Base-by-base conservation (phyloP, 2,797 vertebrate species). In the Delichon dasypus region DNA sequence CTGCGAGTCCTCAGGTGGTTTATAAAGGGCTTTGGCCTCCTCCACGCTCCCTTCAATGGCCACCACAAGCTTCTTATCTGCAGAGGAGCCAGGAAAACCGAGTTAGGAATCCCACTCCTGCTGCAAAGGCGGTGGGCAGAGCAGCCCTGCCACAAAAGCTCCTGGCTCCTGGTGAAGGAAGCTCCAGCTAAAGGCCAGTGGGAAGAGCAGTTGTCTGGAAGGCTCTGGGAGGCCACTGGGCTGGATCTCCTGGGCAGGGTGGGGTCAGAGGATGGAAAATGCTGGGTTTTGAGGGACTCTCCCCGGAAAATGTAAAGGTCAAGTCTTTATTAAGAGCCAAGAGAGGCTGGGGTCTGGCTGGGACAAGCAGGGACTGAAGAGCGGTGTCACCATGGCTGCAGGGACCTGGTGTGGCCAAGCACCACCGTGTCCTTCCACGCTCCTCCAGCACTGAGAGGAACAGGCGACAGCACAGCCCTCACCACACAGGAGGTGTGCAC, bases 11-110 rank as follows among this genome's bases (percentile, higher is more conserved):
- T 99, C 99, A 3, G 99, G 98, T 1, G 99, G 99, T 93, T 99
- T 99, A 92, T 99, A 99, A 57, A 99, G 97, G 36, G 99, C 99
- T 94, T 99, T 99, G 97, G 99, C 99, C 96, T 99, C 99, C 26
- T 99, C 99, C 66, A 99, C 99, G 5, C 99, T 99, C 22, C 99
- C 99, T 85, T 98, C 99, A 13, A 99, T 99, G 2, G 98, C 98
- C 90, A 99, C 98, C 26, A 74, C 96, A 81, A 99, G 96, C 76
- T 98, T 99, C 97, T 99, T 99, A 96, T 99, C 99, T 99, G 62
- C 38, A 92, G 48, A 55, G 40, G 22, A 85, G 34, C 73, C 9
- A 36, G 0, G 3, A 67, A 50, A 76, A 45, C 29, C 32, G 44
- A 74, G 15, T 5, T 13, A 16, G 5, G 2, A 53, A 57, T 3